These are phyloP conservation scores for Eustalomyia histrio DNA, from an alignment of 2,888 invertebrate species.

Conservation along the genomic window DNA sequence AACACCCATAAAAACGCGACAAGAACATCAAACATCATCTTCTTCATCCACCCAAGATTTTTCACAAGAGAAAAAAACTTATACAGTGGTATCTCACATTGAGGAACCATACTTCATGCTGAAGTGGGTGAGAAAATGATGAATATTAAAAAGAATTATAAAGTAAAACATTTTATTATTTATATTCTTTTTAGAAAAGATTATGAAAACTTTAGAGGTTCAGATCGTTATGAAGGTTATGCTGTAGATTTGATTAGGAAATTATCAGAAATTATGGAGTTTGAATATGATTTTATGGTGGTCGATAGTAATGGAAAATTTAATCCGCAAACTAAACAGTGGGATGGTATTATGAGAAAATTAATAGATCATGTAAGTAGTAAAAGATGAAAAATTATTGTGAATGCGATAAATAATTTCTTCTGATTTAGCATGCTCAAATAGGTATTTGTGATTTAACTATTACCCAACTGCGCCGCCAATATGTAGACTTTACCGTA, in stretches of 20 bases:
- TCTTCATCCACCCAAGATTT: constrained; percentile 79
- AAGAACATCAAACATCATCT: constrained; percentile 33
- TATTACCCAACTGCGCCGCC: constrained; percentile 93
- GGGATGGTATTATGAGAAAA: constrained; percentile 89
- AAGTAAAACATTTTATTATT: constrained; percentile 6
- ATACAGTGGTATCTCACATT: constrained; percentile 86
- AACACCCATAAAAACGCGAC: constrained; percentile 63
- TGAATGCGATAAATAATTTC: not conserved
- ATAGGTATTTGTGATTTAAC: constrained; percentile 97
- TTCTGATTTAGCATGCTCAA: constrained; percentile 88
- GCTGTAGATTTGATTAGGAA: constrained; percentile 93
- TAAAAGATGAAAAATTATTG: not conserved
- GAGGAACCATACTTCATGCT: constrained; percentile 87
- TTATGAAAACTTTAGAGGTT: constrained; percentile 79
- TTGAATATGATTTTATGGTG: constrained; percentile 86
- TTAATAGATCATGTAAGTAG: constrained; percentile 86
- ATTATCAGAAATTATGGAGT: constrained; percentile 85
- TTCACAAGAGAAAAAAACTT: constrained; percentile 82
- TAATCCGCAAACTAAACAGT: constrained; percentile 85
- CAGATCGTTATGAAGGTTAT: constrained; percentile 92
- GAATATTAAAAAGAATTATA: not conserved
- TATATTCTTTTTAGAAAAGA: constrained; percentile 76
- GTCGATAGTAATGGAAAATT: constrained; percentile 87
- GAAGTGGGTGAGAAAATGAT: constrained; percentile 74
- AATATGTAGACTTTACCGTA: constrained; percentile 95